Evolutionary conservation across 2,888 invertebrate species (phyloP), one percentile per base, ranked within the genome.

Genomic region (Apodemia mormo): DNA sequence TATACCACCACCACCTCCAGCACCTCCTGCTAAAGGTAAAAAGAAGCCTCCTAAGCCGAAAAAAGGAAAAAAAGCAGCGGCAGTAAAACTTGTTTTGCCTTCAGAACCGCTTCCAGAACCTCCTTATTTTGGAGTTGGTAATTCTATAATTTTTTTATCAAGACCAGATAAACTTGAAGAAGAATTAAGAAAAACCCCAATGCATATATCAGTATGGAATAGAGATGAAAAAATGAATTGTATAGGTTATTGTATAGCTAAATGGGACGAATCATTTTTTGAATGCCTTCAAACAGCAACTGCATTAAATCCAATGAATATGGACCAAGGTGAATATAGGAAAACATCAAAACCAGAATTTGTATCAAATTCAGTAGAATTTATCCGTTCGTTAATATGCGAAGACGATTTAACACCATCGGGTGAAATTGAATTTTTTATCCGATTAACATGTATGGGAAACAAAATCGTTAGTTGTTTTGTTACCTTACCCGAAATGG

Each of bases 21-120:
- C 83, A 2, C 91, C 92, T 1, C 88, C 87, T 2, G 88, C 80
- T 54, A 79, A 88, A 73, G 82, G 82, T 0, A 86, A 85, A 65
- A 83, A 61, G 29, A 61, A 61, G 30, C 58, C 56, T 6, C 56
- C 58, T 6, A 61, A 61, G 10, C 65, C 52, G 12, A 82, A 81
- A 0, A 87, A 87, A 76, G 85, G 81, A 14, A 76, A 76, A 70
- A 68, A 61, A 29, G 1, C 65, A 29, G 1, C 65, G 6, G 71
- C 74, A 54, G 84, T 85, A 0, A 90, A 90, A 80, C 74, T 90
- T 37, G 69, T 81, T 40, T 75, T 93, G 6, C 92, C 92, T 2
- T 92, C 92, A 0, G 92, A 92, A 77, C 92, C 92, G 0, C 77
- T 93, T 69, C 93, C 93, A 4, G 90, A 91, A 75, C 90, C 92